Evolutionary conservation across 2,113 vertebrate genomes (phyloP).

Genomic region (Triplophysa rosa): DNA sequence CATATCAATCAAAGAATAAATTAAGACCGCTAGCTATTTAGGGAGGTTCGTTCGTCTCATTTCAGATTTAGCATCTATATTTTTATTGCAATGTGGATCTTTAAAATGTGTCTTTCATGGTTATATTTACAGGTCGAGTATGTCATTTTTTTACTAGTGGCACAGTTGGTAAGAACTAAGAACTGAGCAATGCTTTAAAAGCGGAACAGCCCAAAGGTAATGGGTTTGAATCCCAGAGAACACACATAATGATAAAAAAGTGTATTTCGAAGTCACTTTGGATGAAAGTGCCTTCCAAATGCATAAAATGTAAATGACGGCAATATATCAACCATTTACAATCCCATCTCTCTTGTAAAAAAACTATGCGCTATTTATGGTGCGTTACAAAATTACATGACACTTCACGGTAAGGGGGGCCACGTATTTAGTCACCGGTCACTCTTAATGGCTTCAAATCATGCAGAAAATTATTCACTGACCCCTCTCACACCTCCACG

Average conservation of each 20-base stretch:
- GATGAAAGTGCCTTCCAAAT: not conserved
- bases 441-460: slow-evolving; percentile 57
- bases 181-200: too few relatives aligned
- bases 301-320: not conserved
- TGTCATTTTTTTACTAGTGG: too few relatives aligned
- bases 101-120: not conserved
- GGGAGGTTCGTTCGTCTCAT: not conserved
- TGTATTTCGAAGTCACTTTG: too few relatives aligned
- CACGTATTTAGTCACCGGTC: slow-evolving; percentile 47
- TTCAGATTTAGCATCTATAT: slow-evolving; percentile 5
- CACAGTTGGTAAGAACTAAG: too few relatives aligned
- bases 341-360: slow-evolving; percentile 4
- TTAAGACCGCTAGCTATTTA: slow-evolving; percentile 5
- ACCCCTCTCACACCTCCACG: slow-evolving; percentile 52
- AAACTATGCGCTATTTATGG: slow-evolving; percentile 10
- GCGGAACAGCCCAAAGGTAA: too few relatives aligned
- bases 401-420: slow-evolving; percentile 22
- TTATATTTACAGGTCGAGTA: too few relatives aligned
- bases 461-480: slow-evolving; percentile 61
- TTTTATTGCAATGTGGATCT: slow-evolving; percentile 2
- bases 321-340: not conserved
- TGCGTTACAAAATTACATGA: slow-evolving; percentile 18
- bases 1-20: slow-evolving; percentile 39
- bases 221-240: too few relatives aligned
- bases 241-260: too few relatives aligned